phyloP scores from a whole-genome alignment of 2,113 vertebrate species.

The Tragelaphus buxtoni region DNA sequence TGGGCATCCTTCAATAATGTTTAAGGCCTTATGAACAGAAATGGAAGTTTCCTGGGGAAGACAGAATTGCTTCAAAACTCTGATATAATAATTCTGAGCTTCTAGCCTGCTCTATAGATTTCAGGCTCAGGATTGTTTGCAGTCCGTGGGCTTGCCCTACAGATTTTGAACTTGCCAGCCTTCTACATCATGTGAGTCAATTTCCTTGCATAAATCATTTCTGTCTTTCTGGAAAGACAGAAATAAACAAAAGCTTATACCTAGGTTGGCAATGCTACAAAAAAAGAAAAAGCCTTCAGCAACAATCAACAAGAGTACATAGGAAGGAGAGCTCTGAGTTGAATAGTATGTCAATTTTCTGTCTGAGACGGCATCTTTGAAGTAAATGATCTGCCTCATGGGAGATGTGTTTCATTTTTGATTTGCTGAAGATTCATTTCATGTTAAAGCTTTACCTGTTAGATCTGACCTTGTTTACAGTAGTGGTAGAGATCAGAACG shows the following conservation, averaged over 20 bases:
- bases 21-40: not conserved
- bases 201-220: not conserved
- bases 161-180: not conserved
- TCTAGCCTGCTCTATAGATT: no score
- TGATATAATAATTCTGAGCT: not conserved
- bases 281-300: no score
- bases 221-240: not conserved
- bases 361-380: not conserved
- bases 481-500: not conserved
- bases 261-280: no score
- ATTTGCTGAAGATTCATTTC: not conserved
- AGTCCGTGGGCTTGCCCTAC: not conserved
- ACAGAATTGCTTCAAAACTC: not conserved
- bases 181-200: no score
- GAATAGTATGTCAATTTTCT: no score
- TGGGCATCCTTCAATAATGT: not conserved
- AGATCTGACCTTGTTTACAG: not conserved
- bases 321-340: not conserved
- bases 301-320: rapidly evolving
- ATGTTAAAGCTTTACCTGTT: not conserved
- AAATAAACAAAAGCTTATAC: not conserved
- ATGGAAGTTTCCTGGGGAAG: not conserved
- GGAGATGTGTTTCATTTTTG: not conserved
- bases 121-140: not conserved
- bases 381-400: not conserved